phyloP scores from a whole-genome alignment of 2,888 invertebrate species.

The Oscheius onirici region DNA sequence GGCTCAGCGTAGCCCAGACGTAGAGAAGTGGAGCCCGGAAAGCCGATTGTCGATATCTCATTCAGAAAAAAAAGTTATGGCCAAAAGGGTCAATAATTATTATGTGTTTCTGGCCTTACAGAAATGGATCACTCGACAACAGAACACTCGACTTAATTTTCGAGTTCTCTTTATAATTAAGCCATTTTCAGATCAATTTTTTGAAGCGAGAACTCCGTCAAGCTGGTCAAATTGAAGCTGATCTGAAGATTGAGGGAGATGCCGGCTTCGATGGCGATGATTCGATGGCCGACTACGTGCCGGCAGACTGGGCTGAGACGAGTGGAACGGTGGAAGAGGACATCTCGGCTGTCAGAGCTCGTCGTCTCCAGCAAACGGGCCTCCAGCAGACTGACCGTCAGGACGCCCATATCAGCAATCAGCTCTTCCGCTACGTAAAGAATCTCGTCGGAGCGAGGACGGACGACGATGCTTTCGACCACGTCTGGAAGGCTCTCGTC shows the following conservation, averaged over 20 bases:
- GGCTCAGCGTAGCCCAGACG: too few species aligned
- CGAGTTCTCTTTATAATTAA: neutral
- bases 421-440: constrained; percentile 44
- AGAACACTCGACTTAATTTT: too few species aligned
- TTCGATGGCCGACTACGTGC: constrained; percentile 34
- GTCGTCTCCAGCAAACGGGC: neutral
- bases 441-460: constrained; percentile 39
- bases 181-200: constrained; percentile 20
- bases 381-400: neutral
- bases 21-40: too few species aligned
- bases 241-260: neutral
- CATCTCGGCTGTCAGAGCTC: neutral
- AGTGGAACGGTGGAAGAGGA: constrained; percentile 1
- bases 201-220: constrained; percentile 30
- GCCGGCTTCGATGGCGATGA: constrained; percentile 24
- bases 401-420: neutral
- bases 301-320: constrained; percentile 4
- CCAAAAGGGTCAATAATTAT: too few species aligned
- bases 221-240: neutral
- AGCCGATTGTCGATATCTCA: too few species aligned
- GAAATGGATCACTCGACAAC: too few species aligned
- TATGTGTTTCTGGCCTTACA: too few species aligned
- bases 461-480: constrained; percentile 51
- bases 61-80: too few species aligned
- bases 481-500: constrained; percentile 50